Base-by-base conservation (phyloP, 2,113 vertebrate genomes). In the Gobiocypris rarus region DNA sequence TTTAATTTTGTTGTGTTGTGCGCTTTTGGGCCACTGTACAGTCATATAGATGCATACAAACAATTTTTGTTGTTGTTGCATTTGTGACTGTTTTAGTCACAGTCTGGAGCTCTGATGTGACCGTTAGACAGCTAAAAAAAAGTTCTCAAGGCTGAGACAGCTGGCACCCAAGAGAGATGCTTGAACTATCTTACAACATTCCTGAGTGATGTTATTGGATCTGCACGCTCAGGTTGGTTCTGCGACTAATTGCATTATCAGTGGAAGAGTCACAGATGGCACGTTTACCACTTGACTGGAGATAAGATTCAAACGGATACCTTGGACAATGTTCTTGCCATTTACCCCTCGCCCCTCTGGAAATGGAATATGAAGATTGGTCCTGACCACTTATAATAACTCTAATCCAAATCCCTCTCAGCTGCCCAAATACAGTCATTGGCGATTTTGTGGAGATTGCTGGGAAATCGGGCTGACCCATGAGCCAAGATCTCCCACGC, bases 401-500 rank as follows among this genome's bases (percentile, higher is more conserved):
- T 71, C 2, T 73, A 73, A 73, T 73, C 41, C 41, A 73, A 73
- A 73, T 45, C 69, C 41, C 69, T 48, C 69, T 73, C 69, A 73
- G 69, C 41, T 48, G 69, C 41, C 69, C 69, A 48, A 73, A 73
- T 73, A 45, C 22, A 71, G 69, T 26, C 69, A 45, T 41, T 17
- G 65, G 31, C 4, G 34, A 1, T 45, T 71, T 45, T 71, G 10
- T 24, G 22, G 11, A 1, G 41, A 45, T n/a, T 63, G 59, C 59
- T 63, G 26, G 61, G 61, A 63, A 63, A 28, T 28, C 0, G 24
- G 76, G 76, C 89, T 86, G 54, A 82, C 84, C 67, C 77, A 84
- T 48, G 74, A 84, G 41, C 61, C 56, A 67, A 87, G 77, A 89
- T 89, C 58, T 87, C 77, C 85, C 86, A 88, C 86, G 81, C 85